Evolutionary conservation across 2,797 vertebrate species (phyloP), one percentile per base, ranked within the genome.

Genomic region (Myotis pilosus): DNA sequence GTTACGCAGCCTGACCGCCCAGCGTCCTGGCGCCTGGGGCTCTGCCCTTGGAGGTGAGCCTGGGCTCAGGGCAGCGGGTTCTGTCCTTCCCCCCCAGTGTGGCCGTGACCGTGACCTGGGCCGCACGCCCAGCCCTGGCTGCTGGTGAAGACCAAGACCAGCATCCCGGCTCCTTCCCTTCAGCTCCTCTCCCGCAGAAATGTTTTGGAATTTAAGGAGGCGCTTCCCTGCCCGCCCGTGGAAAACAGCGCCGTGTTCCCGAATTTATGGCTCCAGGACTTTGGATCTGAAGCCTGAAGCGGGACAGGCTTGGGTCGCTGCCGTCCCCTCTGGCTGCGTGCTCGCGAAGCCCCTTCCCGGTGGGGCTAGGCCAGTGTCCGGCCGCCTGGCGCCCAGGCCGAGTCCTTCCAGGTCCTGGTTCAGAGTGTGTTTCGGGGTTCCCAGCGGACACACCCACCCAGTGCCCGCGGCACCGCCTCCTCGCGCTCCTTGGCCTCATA

Each of bases 371-470:
- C 30, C 28, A 23, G n/a, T 22, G 38, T 89, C 44, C 36, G 41
- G 47, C 68, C 57, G 41, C 49, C 33, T 10, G 25, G 57, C 16
- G 12, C 66, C 75, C 25, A 33, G 12, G 47, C 20, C 8, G 74
- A 72, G 64, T 85, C 83, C 53, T 51, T 60, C 87, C 84, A 69
- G 33, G 76, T 87, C 87, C 53, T 87, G 72, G 13, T 72, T 91
- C 68, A 72, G 92, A 69, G 62, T 41, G 72, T 71, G n/a, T 62
- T 92, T 51, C 41, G 68, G 33, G 16, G 51, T 92, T 66, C 44
- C 51, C 13, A n/a, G 86, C 36, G 44, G 28, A 38, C 22, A 23
- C 11, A 69, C 81, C 88, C 36, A 38, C 90, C 72, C 22, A 23
- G 55, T 57, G 55, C 55, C 8, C 55, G 53, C 71, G 76, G 83